Base-by-base conservation (phyloP, 1,140 invertebrate species). In the Leguminivora glycinivorella region DNA sequence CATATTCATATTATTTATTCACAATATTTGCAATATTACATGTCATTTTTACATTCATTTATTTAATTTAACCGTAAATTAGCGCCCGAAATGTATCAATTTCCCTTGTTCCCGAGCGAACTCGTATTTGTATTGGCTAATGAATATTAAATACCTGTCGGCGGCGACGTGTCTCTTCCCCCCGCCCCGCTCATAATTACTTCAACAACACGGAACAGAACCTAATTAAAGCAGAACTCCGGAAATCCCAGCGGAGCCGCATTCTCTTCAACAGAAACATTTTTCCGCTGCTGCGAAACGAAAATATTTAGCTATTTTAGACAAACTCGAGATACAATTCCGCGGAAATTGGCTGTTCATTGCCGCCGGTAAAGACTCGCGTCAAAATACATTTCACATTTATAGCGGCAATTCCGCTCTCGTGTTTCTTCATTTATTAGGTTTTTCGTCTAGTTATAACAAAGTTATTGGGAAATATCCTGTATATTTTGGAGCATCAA, bases 381-480 rank as follows among this genome's bases (percentile, higher is more conserved):
- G 12, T 63, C n/a, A 31, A 63, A 26, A 63, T 63, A 63, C 26
- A 63, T 34, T 31, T 63, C 26, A 31, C 58, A 63, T 63, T 63
- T 63, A 31, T 63, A 63, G 17, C 56, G 17, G 26, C 26, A 63
- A 31, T 63, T 63, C 17, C 14, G 29, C n/a, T 63, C 58, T 17
- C 58, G 26, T 26, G 26, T 31, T 63, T 63, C 17, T 63, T 63
- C 58, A 31, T 63, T 52, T 63, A 63, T 63, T 63, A 31, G 58
- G 58, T 63, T 63, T 63, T 24, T n/a, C 56, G n/a, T 34, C 26
- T 63, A 29, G 26, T 63, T 63, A 38, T 38, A 38, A 38, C 34
- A 38, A 38, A 38, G 29, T 34, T 63, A 34, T 63, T 63, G 58
- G 56, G 24, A n/a, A 60, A 60, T 17, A 60, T 60, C 24, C 4